Percentiles rank a stretch among this genome's conserved stretches.
These are phyloP conservation scores for Coracopsis vasa DNA, from an alignment of 2,113 vertebrate genomes.

Conservation along the genomic window DNA sequence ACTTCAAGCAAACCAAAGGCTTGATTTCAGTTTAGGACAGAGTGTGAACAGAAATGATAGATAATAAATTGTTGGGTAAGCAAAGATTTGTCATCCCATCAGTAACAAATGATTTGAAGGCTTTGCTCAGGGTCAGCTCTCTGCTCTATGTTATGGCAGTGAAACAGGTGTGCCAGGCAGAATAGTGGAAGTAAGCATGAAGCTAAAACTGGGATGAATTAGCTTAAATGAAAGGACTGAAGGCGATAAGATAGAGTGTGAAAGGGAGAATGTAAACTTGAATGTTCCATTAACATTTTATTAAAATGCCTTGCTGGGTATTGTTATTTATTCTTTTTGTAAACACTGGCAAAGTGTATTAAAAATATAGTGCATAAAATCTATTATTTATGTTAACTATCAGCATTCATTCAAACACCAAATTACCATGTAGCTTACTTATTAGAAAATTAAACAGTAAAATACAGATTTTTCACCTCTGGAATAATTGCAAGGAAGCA, in stretches of 20 bases:
- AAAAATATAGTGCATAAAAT: neutral
- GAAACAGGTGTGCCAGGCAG: neutral
- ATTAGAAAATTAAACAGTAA: neutral
- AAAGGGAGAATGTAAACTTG: neutral
- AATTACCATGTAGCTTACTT: neutral
- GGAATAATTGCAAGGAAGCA: neutral
- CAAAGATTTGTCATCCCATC: neutral
- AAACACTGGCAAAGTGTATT: neutral
- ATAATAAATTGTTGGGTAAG: neutral
- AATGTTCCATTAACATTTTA: neutral
- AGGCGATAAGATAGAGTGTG: neutral
- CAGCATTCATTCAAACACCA: neutral
- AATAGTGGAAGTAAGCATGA: neutral
- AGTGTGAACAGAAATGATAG: neutral
- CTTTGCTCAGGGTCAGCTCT: neutral
- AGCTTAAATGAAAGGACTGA: neutral
- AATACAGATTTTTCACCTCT: neutral
- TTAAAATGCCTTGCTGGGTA: neutral
- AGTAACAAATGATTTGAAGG: neutral
- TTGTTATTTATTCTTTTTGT: neutral
- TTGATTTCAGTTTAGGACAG: neutral
- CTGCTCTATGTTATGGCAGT: neutral
- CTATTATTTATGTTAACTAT: neutral
- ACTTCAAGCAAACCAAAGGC: neutral
- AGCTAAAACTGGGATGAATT: neutral